Base-by-base conservation (phyloP, 92 coral and sea anemone genomes). In the Heteractis magnifica region DNA sequence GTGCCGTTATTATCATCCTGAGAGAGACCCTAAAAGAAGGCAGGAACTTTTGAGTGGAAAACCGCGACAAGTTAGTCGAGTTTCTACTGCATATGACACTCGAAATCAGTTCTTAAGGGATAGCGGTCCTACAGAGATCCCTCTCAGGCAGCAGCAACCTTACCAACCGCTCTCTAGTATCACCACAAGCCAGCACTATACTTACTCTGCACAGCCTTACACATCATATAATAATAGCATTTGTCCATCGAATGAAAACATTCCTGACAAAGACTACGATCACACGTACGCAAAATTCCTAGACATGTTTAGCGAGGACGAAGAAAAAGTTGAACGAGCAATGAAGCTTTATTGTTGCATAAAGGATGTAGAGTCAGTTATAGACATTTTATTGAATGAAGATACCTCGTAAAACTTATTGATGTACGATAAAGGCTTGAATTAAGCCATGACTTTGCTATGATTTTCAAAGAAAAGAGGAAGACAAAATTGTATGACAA, bases 1-100 rank as follows among this genome's bases (percentile, higher is more conserved):
- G 56, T 97, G 99, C 72, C 87, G 88, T 65, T 97, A 72, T 80
- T 93, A 94, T 74, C 99, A 97, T 81, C 99, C 99, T 0, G 99
- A 97, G 52, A 83, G 97, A 58, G 98, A 92, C 88, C 86, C 91
- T 14, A 84, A 80, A 49, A 59, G 92, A 34, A 84, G 86, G 64
- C 91, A 76, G 62, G 81, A 85, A 51, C 75, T 51, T 49, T 50
- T 55, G 18, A 8, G 85, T 44, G 62, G 72, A 14, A 77, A 77
- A n/a, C 48, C 5, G 80, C 11, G 65, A 12, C 65, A 75, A 15
- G 58, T 55, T 6, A 65, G 64, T 14, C 19, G 48, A 14, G 49
- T 23, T 68, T 23, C 26, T 26, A 14, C 44, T 68, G 7, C 73
- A 9, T 8, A 23, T 68, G 73, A 26, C 50, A 23, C 48, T 68